Evolutionary conservation across 2,113 vertebrate genomes (phyloP).

Genomic region (Nycticebus coucang): DNA sequence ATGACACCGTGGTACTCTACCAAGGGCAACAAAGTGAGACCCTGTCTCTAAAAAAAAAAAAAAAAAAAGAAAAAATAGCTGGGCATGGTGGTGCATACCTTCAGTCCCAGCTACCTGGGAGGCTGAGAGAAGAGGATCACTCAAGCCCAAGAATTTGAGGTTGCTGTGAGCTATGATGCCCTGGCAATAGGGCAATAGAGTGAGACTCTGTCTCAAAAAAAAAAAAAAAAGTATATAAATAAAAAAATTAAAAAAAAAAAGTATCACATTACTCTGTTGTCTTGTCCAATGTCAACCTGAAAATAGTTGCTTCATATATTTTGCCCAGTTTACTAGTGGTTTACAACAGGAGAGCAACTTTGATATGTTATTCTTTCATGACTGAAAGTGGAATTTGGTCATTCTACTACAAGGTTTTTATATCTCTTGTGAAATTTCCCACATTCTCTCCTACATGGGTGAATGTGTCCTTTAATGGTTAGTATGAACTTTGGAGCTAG

Average conservation of each 20-base stretch:
- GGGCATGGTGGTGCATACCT: no score
- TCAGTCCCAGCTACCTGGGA: no score
- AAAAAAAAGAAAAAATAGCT: no score
- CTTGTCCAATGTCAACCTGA: not conserved
- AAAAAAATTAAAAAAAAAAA: not conserved
- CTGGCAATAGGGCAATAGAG: no score
- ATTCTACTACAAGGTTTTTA: not conserved
- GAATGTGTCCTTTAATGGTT: not conserved
- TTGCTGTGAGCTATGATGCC: no score
- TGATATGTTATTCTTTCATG: not conserved
- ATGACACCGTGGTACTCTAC: no score
- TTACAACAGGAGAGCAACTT: not conserved
- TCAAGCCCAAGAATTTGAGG: no score
- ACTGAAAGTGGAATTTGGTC: conserved; percentile 8
- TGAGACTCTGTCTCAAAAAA: no score
- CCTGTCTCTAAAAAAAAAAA: no score
- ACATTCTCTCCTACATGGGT: not conserved
- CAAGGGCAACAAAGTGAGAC: no score
- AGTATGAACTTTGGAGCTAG: not conserved
- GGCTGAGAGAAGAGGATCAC: no score
- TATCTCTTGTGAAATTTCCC: not conserved
- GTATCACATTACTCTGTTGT: not conserved
- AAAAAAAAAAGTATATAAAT: not conserved
- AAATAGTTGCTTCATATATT: not conserved
- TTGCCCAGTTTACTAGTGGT: not conserved